Conservation (phyloP, 1,140 invertebrate genomes). For the Pogonus chalceus region DNA sequence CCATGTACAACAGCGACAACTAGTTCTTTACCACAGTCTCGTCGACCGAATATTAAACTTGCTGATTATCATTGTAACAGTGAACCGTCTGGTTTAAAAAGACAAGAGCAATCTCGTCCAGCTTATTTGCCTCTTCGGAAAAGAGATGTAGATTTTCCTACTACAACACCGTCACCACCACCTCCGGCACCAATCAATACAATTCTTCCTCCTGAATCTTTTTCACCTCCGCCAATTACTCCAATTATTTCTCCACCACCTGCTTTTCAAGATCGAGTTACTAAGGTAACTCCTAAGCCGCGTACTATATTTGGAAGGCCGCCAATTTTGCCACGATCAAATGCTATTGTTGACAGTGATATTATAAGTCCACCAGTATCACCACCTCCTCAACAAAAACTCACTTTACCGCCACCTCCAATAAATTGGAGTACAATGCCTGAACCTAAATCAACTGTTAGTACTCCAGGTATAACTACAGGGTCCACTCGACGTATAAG, state of each 20-base stretch:
- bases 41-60: slow-evolving; percentile 39
- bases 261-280: slow-evolving; percentile 45
- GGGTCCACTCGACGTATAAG: slow-evolving; percentile 16
- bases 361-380: slow-evolving; percentile 42
- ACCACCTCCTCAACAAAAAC: slow-evolving; percentile 24
- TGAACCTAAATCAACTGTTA: slow-evolving; percentile 18
- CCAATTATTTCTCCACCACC: slow-evolving; percentile 52
- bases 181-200: too few species aligned
- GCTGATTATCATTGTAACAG: slow-evolving; percentile 48
- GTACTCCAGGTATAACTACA: slow-evolving; percentile 17
- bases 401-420: slow-evolving; percentile 23
- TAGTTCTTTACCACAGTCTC: slow-evolving; percentile 32
- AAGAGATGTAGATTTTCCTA: slow-evolving; percentile 32
- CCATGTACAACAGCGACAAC: slow-evolving; percentile 17
- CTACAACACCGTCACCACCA: slow-evolving; percentile 35
- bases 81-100: slow-evolving; percentile 37
- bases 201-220: too few species aligned
- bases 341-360: slow-evolving; percentile 45
- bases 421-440: slow-evolving; percentile 35
- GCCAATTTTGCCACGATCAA: slow-evolving; percentile 43
- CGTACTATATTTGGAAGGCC: slow-evolving; percentile 34
- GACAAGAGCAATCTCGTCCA: slow-evolving; percentile 14
- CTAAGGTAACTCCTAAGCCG: slow-evolving; percentile 25
- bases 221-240: slow-evolving; percentile 44
- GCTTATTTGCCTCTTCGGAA: slow-evolving; percentile 23